Evolutionary conservation across 2,888 invertebrate species (phyloP), one percentile per base, ranked within the genome.

Genomic region (Ferrisia virgata): DNA sequence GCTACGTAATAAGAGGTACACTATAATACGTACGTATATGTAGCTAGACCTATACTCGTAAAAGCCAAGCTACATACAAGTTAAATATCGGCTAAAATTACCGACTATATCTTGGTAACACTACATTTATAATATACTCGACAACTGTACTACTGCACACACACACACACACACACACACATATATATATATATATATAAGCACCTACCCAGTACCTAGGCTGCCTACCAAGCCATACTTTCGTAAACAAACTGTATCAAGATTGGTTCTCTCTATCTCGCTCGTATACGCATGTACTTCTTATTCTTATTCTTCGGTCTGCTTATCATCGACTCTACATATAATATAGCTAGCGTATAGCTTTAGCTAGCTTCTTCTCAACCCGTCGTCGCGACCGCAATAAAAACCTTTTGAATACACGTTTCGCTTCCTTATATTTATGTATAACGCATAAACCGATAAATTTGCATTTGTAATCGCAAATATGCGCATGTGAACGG

Each of bases 371-470:
- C 58, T 15, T 64, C 43, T 15, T 13, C 8, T 13, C n/a, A 43
- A 13, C 2, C 28, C 31, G 58, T 25, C 2, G 11, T 9, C 25
- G 9, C 40, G 40, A 40, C 76, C 72, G 83, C 40, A 76, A 83
- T 83, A 83, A 83, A 83, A n/a, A n/a, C n/a, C 83, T 43, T 72
- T 83, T 83, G 69, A 83, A 83, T 83, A 83, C 83, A 72, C 83
- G 83, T 69, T 82, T 83, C 47, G 83, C 83, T 83, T 72, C 83
- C 69, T 82, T 82, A 82, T 83, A 76, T 76, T 82, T 82, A 82
- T 83, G 76, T 76, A 83, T 83, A 83, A 83, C 43, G 83, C 83
- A n/a, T n/a, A 33, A 83, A 31, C 39, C 72, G 83, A 83, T 83
- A 83, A 83, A 83, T 83, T 83, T 83, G 76, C 83, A 83, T 83